A percentile compares a stretch with the other conserved stretches of the same genome.
Evolutionary conservation across 1,140 invertebrate species (phyloP).

Genomic region (Drosophila triauraria): DNA sequence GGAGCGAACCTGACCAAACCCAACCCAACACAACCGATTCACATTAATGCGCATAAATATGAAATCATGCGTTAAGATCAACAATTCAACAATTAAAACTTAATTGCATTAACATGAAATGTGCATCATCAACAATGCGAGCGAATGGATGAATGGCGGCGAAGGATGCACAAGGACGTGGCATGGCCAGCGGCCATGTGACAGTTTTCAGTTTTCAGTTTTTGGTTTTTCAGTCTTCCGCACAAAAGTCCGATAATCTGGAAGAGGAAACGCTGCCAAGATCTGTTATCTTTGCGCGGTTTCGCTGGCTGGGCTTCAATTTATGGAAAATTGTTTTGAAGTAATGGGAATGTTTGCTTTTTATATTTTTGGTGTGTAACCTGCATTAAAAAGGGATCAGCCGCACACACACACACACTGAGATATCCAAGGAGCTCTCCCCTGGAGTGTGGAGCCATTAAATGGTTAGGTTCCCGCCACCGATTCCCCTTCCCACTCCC

Average conservation of each 20-base stretch:
- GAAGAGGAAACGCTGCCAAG: constrained; percentile 16
- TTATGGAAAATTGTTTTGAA: constrained; percentile 83
- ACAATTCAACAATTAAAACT: constrained; percentile 84
- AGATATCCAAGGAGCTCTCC: constrained; percentile 5
- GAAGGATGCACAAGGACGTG: constrained; percentile 37
- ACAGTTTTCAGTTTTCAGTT: constrained; percentile 37
- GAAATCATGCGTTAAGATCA: constrained; percentile 84
- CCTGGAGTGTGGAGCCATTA: constrained; percentile 69
- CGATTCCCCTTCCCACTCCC: constrained; percentile 15
- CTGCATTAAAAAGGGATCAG: constrained; percentile 81
- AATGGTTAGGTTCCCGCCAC: constrained; percentile 73
- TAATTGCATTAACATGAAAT: constrained; percentile 84
- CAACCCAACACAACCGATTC: constrained; percentile 53
- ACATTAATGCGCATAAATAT: constrained; percentile 83
- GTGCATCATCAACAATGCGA: constrained; percentile 78
- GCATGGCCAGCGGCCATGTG: constrained; percentile 26
- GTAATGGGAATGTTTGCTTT: constrained; percentile 67
- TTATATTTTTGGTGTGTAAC: constrained; percentile 45
- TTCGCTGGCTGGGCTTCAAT: constrained; percentile 66
- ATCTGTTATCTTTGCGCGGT: constrained; percentile 18
- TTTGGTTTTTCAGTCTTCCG: constrained; percentile 21
- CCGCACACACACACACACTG: constrained; percentile 22
- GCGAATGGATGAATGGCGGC: constrained; percentile 33
- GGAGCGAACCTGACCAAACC: constrained; percentile 18
- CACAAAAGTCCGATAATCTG: constrained; percentile 29